phyloP scores from a whole-genome alignment of 2,888 invertebrate genomes.

The Acrobasis consociella region DNA sequence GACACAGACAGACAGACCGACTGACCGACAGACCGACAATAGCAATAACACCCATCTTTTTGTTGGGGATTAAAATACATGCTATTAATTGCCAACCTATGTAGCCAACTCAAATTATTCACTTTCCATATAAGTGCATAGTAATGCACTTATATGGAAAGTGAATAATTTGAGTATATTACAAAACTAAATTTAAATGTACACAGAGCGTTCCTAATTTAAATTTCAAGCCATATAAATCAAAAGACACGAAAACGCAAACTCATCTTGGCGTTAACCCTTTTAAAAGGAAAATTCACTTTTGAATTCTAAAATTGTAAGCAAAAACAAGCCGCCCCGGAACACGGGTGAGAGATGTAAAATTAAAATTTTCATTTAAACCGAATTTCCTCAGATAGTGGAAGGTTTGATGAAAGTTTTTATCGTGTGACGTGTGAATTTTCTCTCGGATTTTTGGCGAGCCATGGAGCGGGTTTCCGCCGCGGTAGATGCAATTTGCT shows the following conservation, averaged over 20 bases:
- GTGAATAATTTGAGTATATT: not conserved
- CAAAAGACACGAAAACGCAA: not conserved
- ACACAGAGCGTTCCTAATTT: not conserved
- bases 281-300: not conserved
- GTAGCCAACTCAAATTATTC: not conserved
- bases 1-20: too few relatives aligned
- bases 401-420: conserved; percentile 31
- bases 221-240: not conserved
- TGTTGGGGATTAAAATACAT: too few relatives aligned
- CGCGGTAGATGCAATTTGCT: conserved; percentile 67
- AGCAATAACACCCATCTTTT: too few relatives aligned
- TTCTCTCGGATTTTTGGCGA: conserved; percentile 41
- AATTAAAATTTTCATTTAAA: conserved; percentile 22
- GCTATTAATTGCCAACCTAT: too few relatives aligned
- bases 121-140: not conserved
- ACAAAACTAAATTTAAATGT: not conserved
- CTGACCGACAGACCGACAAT: too few relatives aligned
- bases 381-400: conserved; percentile 12
- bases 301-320: conserved; percentile 11
- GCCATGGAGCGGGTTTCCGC: conserved; percentile 51
- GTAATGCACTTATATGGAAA: not conserved
- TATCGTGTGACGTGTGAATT: conserved; percentile 41
- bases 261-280: not conserved
- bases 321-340: not conserved
- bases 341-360: not conserved